Conservation (phyloP, 2,797 vertebrate species). For the Hippoglossus hippoglossus region DNA sequence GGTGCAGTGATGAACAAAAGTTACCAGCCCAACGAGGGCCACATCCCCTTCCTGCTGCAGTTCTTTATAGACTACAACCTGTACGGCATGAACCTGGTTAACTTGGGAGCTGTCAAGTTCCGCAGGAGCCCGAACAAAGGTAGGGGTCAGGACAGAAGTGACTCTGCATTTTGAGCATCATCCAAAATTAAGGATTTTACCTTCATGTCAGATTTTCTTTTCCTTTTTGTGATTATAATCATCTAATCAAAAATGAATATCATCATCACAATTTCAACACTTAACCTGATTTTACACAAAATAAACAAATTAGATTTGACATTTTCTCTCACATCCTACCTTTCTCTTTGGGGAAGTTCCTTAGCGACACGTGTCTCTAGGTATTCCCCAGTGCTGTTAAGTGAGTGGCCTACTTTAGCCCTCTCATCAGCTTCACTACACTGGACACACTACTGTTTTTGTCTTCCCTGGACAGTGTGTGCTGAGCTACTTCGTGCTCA, state of each 20-base stretch:
- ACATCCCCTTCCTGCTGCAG: slow-evolving; percentile 98
- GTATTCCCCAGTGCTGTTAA: not conserved
- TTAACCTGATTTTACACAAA: too few species aligned
- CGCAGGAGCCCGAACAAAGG: slow-evolving; percentile 87
- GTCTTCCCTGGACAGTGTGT: slow-evolving; percentile 9
- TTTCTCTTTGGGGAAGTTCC: not conserved
- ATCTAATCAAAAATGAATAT: not conserved
- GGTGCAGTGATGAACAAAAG: slow-evolving; percentile 98
- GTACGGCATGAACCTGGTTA: slow-evolving; percentile 98
- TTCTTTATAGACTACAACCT: slow-evolving; percentile 99
- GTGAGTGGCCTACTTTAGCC: not conserved
- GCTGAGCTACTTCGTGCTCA: not conserved
- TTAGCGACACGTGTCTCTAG: too few species aligned
- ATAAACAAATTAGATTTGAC: not conserved
- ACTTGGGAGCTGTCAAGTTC: slow-evolving; percentile 94
- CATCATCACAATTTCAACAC: not conserved
- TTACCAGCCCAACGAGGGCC: slow-evolving; percentile 97
- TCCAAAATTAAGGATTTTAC: too few species aligned
- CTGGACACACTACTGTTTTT: not conserved
- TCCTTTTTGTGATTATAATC: not conserved
- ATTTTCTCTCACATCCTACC: not conserved
- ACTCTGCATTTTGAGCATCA: not conserved
- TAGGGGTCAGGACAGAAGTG: slow-evolving; percentile 61
- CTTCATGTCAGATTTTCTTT: not conserved
- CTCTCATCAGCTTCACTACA: not conserved